Base-by-base conservation (phyloP, 2,888 invertebrate genomes). In the Cephalotes varians region DNA sequence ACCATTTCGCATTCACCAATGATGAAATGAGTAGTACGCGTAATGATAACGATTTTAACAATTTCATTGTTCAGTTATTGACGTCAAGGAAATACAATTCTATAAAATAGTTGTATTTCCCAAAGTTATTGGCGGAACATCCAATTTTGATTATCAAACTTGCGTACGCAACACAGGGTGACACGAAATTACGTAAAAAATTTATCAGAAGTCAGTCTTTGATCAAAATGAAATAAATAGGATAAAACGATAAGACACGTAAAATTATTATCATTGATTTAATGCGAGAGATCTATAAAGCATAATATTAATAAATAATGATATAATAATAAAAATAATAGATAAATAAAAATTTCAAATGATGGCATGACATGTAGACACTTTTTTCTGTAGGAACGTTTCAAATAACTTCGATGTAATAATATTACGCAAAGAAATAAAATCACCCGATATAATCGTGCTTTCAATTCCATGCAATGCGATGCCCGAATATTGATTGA, bases 401-500 rank as follows among this genome's bases (percentile, higher is more conserved):
- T n/a, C 54, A n/a, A 2, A 64, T 51, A 37, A 49, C n/a, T 49
- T 58, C n/a, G 58, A 37, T 69, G 51, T 64, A 80, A 80, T 49
- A 37, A 25, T 31, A 31, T 49, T 34, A 67, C 7, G 12, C 21
- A 18, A 15, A n/a, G 12, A 51, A 21, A 49, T 58, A 40, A n/a
- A 74, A 69, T n/a, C 51, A 85, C n/a, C 64, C 40, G 58, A 71
- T 80, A 72, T 47, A 62, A 40, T 18, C 28, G 18, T 18, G 44
- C 25, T 28, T 34, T 77, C 71, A 44, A 37, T 31, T 34, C 60
- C 44, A 44, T 1, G 67, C 25, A 56, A 44, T 31, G 65, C 49
- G 28, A 83, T 56, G 34, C 62, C 31, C 44, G 56, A 60, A 65
- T 85, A 83, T 86, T 71, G 85, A 86, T 86, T 58, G 81, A 81